Evolutionary conservation across 1,140 invertebrate genomes (phyloP), one percentile per base, ranked within the genome.

Genomic region (Magallana gigas): DNA sequence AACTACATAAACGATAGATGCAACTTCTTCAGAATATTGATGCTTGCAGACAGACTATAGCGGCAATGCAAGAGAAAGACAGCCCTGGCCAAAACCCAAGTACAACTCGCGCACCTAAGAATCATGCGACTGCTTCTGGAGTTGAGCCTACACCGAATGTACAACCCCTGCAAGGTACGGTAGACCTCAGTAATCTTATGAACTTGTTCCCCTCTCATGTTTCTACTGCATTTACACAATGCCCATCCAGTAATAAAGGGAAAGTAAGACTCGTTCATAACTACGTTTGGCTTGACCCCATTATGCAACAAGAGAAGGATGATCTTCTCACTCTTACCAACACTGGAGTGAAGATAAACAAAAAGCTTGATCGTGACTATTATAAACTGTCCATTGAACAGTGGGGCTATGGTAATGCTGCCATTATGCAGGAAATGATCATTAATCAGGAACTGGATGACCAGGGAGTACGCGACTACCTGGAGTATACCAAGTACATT

Each of bases 231-330:
- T 36, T 68, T 68, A 68, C 62, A 68, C n/a, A 14, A 68, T n/a
- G 6, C 64, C 14, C n/a, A 68, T 18, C 64, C 2, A 68, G n/a
- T 68, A 68, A 68, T 68, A 68, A 68, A 68, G n/a, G 16, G 36
- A 68, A 68, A 68, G 64, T 68, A 68, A 4, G 16, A 68, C 64
- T 68, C n/a, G 64, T 68, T 18, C 64, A 68, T 68, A 18, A 68
- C 8, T 68, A 18, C 64, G n/a, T 18, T 18, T 68, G 64, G 64
- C n/a, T 68, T 68, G 64, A 68, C n/a, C 62, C 62, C 12, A 14
- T 16, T 64, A 64, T 64, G 62, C 62, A 64, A n/a, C 62, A 64
- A n/a, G 62, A 18, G n/a, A 68, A 68, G 64, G 64, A 68, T 18
- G n/a, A 23, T 68, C 16, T 18, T 68, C 16, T 18, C n/a, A 68